These are phyloP conservation scores for Endotricha flammealis DNA, from an alignment of 2,888 invertebrate species.

Conservation along the genomic window DNA sequence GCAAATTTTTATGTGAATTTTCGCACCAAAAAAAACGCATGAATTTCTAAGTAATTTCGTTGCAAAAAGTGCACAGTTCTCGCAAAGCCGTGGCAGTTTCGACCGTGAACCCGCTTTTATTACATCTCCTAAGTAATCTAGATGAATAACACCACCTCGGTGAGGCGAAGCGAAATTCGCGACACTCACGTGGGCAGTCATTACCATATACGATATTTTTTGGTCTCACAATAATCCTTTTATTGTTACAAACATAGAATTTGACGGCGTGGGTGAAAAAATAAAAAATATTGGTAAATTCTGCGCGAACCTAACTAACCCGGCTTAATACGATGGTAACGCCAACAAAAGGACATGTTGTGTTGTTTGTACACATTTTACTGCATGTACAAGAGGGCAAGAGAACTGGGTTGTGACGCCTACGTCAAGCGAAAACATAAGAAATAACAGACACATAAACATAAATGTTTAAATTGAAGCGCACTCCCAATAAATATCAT, in stretches of 20 bases:
- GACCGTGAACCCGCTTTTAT: slow-evolving; percentile 64
- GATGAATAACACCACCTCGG: slow-evolving; percentile 64
- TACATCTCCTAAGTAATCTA: slow-evolving; percentile 59
- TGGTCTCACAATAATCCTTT: slow-evolving; percentile 45
- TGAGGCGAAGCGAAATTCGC: slow-evolving; percentile 52
- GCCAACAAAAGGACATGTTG: slow-evolving; percentile 45
- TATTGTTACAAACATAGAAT: slow-evolving; percentile 55
- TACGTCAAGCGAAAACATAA: slow-evolving; percentile 61
- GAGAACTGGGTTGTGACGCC: slow-evolving; percentile 62
- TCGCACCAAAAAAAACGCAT: slow-evolving; percentile 48
- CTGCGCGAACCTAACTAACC: slow-evolving; percentile 25
- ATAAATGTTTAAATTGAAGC: slow-evolving; percentile 56
- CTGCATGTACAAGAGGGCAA: slow-evolving; percentile 46
- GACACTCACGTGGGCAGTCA: slow-evolving; percentile 55
- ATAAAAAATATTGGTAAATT: slow-evolving; percentile 52
- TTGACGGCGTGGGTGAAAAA: slow-evolving; percentile 58
- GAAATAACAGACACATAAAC: slow-evolving; percentile 52
- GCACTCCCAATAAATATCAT: slow-evolving; percentile 65
- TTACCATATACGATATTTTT: slow-evolving; percentile 48
- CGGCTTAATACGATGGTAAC: slow-evolving; percentile 35
- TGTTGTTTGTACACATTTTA: slow-evolving; percentile 41
- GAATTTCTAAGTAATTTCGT: slow-evolving; percentile 50
- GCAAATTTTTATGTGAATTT: slow-evolving; percentile 59
- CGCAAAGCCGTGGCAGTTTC: slow-evolving; percentile 44
- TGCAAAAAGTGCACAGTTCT: slow-evolving; percentile 72